These are phyloP conservation scores for Bufo gargarizans DNA, from an alignment of 2,113 vertebrate species.

Conservation along the genomic window DNA sequence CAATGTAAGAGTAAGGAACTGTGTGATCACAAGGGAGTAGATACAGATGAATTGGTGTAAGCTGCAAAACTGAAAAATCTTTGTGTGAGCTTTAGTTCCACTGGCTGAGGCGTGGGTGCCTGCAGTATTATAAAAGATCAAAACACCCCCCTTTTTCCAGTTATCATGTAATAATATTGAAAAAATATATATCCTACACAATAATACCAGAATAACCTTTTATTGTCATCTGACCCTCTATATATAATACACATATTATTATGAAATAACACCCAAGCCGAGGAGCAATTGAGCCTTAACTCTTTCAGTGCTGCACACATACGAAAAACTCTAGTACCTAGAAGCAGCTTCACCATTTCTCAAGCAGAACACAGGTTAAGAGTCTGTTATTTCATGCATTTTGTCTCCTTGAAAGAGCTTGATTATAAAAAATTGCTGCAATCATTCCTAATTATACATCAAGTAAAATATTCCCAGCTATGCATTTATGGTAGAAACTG, in stretches of 20 bases:
- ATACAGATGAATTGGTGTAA: no score
- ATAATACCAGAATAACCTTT: no score
- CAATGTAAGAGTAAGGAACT: no score
- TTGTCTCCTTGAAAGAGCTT: constrained; percentile 56
- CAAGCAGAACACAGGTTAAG: constrained; percentile 7
- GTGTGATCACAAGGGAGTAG: no score
- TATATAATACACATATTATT: neutral
- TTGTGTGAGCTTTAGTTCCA: no score
- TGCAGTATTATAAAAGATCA: no score
- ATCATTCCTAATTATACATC: constrained; percentile 57
- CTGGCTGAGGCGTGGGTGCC: no score
- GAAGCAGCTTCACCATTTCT: neutral
- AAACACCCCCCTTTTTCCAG: no score
- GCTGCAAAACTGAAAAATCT: no score
- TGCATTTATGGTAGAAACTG: neutral
- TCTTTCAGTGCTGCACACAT: neutral
- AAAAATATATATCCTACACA: no score
- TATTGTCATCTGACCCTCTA: no score
- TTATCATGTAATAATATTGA: no score
- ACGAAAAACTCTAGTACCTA: neutral
- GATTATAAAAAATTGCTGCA: constrained; percentile 57
- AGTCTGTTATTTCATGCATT: constrained; percentile 22
- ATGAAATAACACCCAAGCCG: neutral
- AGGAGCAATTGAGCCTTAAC: neutral
- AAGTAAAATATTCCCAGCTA: neutral